Conservation (phyloP, 2,797 vertebrate species). For the Margarornis squamiger region DNA sequence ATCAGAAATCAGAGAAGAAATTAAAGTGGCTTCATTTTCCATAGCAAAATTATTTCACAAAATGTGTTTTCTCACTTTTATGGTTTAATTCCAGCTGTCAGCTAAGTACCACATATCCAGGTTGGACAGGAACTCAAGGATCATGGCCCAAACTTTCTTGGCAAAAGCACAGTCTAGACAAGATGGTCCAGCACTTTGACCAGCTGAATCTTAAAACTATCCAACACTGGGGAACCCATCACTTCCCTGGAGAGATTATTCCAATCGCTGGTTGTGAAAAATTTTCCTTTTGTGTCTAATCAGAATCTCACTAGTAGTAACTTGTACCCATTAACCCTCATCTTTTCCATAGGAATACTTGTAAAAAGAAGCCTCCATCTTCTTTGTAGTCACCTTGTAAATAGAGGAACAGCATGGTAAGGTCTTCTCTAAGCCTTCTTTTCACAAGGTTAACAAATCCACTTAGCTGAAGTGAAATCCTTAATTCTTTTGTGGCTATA, state of each 20-base stretch:
- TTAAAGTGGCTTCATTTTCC: not conserved
- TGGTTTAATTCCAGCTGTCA: not conserved
- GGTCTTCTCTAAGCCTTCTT: not conserved
- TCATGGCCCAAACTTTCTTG: not conserved
- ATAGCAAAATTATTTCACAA: not conserved
- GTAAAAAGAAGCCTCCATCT: not conserved
- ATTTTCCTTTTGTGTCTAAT: not conserved
- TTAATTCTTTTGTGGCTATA: not conserved
- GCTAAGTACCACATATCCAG: not conserved
- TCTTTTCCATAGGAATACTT: not conserved
- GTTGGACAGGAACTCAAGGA: not conserved
- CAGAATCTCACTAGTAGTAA: not conserved
- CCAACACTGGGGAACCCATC: not conserved
- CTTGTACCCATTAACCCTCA: not conserved
- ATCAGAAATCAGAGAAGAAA: not conserved
- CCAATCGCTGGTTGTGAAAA: not conserved
- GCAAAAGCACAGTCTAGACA: not conserved
- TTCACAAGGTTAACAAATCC: not conserved
- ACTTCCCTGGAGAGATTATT: not conserved
- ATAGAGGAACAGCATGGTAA: not conserved
- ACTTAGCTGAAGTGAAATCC: constrained; percentile 20
- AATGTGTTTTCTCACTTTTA: not conserved
- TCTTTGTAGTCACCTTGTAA: not conserved
- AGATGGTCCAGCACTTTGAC: not conserved
- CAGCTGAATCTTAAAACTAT: not conserved